phyloP scores from a whole-genome alignment of 2,113 vertebrate genomes.

The Erythrocercus mccallii region DNA sequence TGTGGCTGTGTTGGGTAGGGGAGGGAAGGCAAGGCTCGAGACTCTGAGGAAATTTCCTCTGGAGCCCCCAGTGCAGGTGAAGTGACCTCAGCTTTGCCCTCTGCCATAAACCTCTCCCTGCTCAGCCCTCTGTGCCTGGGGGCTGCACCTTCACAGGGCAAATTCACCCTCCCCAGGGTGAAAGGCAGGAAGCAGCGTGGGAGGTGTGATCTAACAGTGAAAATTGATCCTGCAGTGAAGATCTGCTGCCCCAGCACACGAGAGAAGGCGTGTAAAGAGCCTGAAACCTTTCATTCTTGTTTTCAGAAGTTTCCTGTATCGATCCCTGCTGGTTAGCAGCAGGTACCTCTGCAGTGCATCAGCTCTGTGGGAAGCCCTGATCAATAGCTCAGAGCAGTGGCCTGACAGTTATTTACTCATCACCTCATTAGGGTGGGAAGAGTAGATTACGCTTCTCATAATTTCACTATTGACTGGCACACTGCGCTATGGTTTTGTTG shows the following conservation, averaged over 20 bases:
- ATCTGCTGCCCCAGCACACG: not conserved
- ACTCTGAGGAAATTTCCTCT: not conserved
- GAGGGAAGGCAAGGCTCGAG: not conserved
- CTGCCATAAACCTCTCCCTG: not conserved
- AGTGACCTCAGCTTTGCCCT: not conserved
- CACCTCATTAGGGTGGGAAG: constrained; percentile 44
- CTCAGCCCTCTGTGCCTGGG: not conserved
- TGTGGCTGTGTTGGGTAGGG: not conserved
- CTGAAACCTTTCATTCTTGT: not conserved
- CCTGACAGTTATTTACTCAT: constrained; percentile 52
- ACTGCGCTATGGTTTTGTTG: not conserved
- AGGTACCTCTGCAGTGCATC: not conserved
- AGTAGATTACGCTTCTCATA: constrained; percentile 43
- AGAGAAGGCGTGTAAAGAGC: not conserved
- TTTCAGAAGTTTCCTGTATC: not conserved
- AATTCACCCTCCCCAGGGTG: not conserved
- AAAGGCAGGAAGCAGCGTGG: not conserved
- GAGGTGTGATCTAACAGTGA: not conserved
- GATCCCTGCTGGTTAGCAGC: constrained; percentile 7
- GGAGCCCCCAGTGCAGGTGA: not conserved
- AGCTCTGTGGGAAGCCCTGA: not conserved
- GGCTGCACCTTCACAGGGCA: rapidly evolving
- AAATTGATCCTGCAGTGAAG: not conserved
- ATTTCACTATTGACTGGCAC: constrained; percentile 5
- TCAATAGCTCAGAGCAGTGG: constrained; percentile 5